Evolutionary conservation across 2,797 vertebrate genomes (phyloP), one percentile per base, ranked within the genome.

Genomic region (Coregonus suidteri): DNA sequence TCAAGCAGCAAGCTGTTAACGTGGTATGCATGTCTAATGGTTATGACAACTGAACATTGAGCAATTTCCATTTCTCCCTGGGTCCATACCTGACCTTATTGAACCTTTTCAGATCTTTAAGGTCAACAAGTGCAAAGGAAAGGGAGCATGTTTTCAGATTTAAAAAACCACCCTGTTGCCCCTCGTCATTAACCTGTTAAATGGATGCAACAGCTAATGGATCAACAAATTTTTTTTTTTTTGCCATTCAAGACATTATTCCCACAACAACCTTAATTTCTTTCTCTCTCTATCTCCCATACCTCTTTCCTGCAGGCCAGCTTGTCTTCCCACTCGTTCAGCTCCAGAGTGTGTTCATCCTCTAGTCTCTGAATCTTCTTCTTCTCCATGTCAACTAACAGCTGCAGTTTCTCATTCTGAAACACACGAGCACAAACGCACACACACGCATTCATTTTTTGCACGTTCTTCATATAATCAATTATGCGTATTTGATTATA

Each of bases 301-400:
- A 91, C 90, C 92, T 93, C 91, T 85, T 86, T 92, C 70, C 91
- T 90, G 47, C 86, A 84, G 1, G 80, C 79, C 14, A 92, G 84
- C 11, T 87, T 87, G 9, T 89, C 88, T 81, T 76, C 90, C 93
- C 93, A 93, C 82, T 91, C 89, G 1, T 91, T 83, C 25, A 93
- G 86, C 81, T 94, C 93, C 84, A 94, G 79, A 0, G 82, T 70
- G 73, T 93, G 92, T 51, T 93, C 93, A n/a, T 88, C 87, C 11
- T 94, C 91, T 80, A 94, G 78, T 13, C 77, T 72, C 41, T 81
- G 87, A 80, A 93, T 85, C 79, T 93, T 93, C 75, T 88, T 81
- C 83, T 84, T 87, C 85, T 94, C 93, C 69, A 90, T 90, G 31
- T 90, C 90, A 0, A 90, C 89, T 82, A 94, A 64, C 34, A 91